phyloP scores from a whole-genome alignment of 2,888 invertebrate genomes.

The Dione juno region DNA sequence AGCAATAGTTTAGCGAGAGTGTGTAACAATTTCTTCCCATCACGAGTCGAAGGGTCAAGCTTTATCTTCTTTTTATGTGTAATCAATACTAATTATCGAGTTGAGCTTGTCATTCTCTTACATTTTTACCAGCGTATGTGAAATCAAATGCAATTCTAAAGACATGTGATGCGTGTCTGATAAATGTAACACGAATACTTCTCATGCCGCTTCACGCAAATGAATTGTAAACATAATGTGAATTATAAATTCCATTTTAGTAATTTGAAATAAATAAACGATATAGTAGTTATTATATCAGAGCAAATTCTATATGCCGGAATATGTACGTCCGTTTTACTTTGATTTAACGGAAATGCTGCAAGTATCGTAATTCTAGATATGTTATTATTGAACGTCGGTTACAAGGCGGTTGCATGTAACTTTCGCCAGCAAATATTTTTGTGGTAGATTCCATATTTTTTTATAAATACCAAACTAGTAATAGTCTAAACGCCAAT shows the following conservation, averaged over 20 bases:
- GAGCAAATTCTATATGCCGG: conserved; percentile 28
- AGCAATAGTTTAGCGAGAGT: conserved; percentile 32
- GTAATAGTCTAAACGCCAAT: conserved; percentile 43
- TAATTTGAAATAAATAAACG: conserved; percentile 6
- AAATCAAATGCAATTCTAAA: conserved; percentile 54
- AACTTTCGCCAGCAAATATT: conserved; percentile 59
- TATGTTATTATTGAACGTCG: conserved; percentile 45
- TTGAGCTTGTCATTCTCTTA: conserved; percentile 35
- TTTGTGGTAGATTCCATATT: conserved; percentile 45
- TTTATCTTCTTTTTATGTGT: conserved; percentile 32
- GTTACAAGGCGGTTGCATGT: conserved; percentile 44
- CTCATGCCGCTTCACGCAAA: conserved; percentile 64
- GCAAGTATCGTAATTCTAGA: conserved; percentile 57
- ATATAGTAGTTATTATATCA: conserved; percentile 7
- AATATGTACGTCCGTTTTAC: conserved; percentile 39
- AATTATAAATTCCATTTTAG: neutral
- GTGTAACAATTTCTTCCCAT: conserved; percentile 32
- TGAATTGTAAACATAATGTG: conserved; percentile 54
- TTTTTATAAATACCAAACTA: conserved; percentile 47
- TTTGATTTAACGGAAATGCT: conserved; percentile 55
- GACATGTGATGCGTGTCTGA: conserved; percentile 41
- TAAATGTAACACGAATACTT: conserved; percentile 55
- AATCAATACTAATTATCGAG: conserved; percentile 34
- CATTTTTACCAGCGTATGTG: conserved; percentile 32
- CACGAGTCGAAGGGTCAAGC: conserved; percentile 23